These are phyloP conservation scores for Gnathonemus longibarbis DNA, from an alignment of 2,113 vertebrate species.

Conservation along the genomic window DNA sequence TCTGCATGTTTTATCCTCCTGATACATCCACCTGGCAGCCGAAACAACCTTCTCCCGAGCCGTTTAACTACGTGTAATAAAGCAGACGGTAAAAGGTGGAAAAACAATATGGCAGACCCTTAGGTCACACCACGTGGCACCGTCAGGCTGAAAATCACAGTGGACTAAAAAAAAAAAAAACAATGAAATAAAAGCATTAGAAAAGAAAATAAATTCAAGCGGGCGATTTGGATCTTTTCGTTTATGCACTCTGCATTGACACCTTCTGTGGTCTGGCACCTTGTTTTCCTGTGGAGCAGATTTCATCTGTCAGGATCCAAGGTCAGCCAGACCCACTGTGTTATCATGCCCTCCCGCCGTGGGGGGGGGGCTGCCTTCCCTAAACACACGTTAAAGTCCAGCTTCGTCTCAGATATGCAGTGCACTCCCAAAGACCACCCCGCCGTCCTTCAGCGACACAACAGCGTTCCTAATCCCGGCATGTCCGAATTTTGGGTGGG, in stretches of 20 bases:
- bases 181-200: neutral
- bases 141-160: neutral
- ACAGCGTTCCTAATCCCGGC: neutral
- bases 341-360: neutral
- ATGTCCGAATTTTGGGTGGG: neutral
- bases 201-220: neutral
- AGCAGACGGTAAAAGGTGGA: conserved; percentile 9
- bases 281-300: neutral
- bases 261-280: neutral
- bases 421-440: neutral
- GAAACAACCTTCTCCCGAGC: neutral
- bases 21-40: neutral
- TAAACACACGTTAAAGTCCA: conserved; percentile 11
- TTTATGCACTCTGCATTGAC: neutral
- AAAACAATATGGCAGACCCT: neutral
- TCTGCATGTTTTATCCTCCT: neutral
- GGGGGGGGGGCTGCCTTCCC: conserved; percentile 4
- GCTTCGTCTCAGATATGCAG: conserved; percentile 13
- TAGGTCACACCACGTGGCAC: neutral
- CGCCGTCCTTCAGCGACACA: neutral
- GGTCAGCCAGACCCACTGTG: neutral
- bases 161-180: neutral
- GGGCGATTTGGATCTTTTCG: neutral
- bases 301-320: conserved; percentile 8
- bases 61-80: neutral